phyloP scores from a whole-genome alignment of 2,888 invertebrate genomes.

The Drosophila mimetica region DNA sequence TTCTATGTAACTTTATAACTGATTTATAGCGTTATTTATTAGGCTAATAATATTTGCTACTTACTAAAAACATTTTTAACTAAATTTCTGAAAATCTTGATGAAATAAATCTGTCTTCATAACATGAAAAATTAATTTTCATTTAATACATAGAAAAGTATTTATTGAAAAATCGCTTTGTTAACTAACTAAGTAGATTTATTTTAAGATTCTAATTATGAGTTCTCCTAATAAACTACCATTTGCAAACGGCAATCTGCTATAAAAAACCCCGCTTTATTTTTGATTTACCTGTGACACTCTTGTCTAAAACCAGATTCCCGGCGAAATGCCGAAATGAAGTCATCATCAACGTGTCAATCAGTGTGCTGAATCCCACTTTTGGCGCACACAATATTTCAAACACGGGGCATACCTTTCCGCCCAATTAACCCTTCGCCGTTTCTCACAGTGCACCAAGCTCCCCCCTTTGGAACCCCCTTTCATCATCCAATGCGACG shows the following conservation, averaged over 20 bases:
- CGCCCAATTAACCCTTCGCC: constrained; percentile 68
- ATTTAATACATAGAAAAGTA: too few relatives aligned
- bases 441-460: constrained; percentile 70
- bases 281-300: constrained; percentile 8
- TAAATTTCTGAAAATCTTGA: too few relatives aligned
- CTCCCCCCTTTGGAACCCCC: background rate
- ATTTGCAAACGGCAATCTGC: background rate
- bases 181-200: too few relatives aligned
- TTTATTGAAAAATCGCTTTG: too few relatives aligned
- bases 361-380: constrained; percentile 57
- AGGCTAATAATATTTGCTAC: too few relatives aligned
- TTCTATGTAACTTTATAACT: too few relatives aligned
- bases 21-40: too few relatives aligned
- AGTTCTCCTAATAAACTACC: background rate
- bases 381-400: constrained; percentile 44
- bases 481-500: constrained; percentile 60
- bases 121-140: too few relatives aligned
- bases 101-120: too few relatives aligned
- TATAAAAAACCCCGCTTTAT: background rate
- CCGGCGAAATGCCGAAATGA: constrained; percentile 68
- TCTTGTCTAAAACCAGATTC: constrained; percentile 43
- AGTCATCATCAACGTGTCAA: constrained; percentile 75
- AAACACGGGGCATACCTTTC: constrained; percentile 62
- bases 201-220: background rate
- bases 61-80: too few relatives aligned